phyloP scores from a whole-genome alignment of 2,888 invertebrate genomes.

The Tenthredo distinguenda region DNA sequence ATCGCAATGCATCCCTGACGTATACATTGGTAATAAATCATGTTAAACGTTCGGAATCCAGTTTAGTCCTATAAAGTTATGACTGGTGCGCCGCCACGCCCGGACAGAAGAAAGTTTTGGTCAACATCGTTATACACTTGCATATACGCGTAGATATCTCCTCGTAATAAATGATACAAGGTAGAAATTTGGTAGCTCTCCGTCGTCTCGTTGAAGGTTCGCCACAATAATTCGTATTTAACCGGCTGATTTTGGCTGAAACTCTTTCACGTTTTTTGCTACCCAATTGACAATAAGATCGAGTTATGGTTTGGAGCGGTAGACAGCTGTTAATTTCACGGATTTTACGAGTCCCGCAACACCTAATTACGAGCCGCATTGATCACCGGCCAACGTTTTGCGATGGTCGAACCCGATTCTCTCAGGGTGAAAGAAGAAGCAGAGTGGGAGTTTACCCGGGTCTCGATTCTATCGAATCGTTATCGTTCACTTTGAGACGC shows the following conservation, averaged over 20 bases:
- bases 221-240: slow-evolving; percentile 35
- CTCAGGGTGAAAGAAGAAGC: background rate
- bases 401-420: slow-evolving; percentile 21
- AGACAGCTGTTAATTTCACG: slow-evolving; percentile 45
- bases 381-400: slow-evolving; percentile 20
- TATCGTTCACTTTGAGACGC: slow-evolving; percentile 58
- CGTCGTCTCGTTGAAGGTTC: slow-evolving; percentile 9
- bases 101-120: slow-evolving; percentile 43
- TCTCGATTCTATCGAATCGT: slow-evolving; percentile 52
- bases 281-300: slow-evolving; percentile 26
- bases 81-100: slow-evolving; percentile 24
- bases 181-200: slow-evolving; percentile 40
- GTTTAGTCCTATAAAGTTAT: slow-evolving; percentile 29
- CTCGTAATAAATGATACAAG: slow-evolving; percentile 13
- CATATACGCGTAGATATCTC: background rate
- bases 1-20: slow-evolving; percentile 17
- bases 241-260: background rate
- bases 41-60: slow-evolving; percentile 37
- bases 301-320: slow-evolving; percentile 28
- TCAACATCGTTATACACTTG: slow-evolving; percentile 6
- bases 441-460: slow-evolving; percentile 54
- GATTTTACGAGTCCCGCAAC: slow-evolving; percentile 38
- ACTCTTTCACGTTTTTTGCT: slow-evolving; percentile 17
- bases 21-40: slow-evolving; percentile 43
- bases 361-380: slow-evolving; percentile 40